Base-by-base conservation (phyloP, 2,113 vertebrate species). In the Cyanoramphus novaezelandiae region DNA sequence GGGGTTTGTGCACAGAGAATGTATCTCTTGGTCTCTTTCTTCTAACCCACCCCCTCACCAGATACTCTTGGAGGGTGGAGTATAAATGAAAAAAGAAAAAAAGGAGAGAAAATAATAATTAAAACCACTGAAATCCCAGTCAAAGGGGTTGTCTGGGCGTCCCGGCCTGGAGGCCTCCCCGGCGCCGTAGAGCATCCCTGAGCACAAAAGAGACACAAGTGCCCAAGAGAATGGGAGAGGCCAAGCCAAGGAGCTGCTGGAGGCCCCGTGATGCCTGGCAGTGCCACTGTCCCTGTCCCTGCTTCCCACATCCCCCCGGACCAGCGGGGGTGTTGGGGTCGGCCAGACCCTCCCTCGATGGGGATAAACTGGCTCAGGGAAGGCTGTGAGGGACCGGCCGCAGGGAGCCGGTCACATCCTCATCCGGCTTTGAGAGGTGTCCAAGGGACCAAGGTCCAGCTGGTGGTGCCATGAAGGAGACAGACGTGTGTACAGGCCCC, bases 21-120 rank as follows among this genome's bases (percentile, higher is more conserved):
- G 67, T 90, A 88, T 96, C 92, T 90, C 88, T 92, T 96, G 91
- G 87, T 86, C 89, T 90, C 76, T 92, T 92, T 93, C 75, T 90
- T 84, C 89, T 87, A 92, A 84, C 92, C 95, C 95, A 91, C 95
- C 93, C 88, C 92, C 94, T 91, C 95, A 95, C 18, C 88, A 93
- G 96, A 96, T 95, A 95, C 90, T 97, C 94, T 90, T 62, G 80
- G 94, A 95, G 97, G 95, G 96, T 94, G 95, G 95, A 95, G 95
- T 91, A 15, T 86, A 76, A 85, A 95, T 84, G 50, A 12, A n/a
- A 44, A 47, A 60, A 50, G 50, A 50, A 62, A 47, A 41, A 39
- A 44, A 57, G 47, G 64, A 39, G 29, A 90, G 63, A 92, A 94
- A 95, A 92, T 92, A 94, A 92, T 78, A 92, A 95, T 96, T 96